Evolutionary conservation across 2,888 invertebrate genomes (phyloP).

Genomic region (Limnephilus marmoratus): DNA sequence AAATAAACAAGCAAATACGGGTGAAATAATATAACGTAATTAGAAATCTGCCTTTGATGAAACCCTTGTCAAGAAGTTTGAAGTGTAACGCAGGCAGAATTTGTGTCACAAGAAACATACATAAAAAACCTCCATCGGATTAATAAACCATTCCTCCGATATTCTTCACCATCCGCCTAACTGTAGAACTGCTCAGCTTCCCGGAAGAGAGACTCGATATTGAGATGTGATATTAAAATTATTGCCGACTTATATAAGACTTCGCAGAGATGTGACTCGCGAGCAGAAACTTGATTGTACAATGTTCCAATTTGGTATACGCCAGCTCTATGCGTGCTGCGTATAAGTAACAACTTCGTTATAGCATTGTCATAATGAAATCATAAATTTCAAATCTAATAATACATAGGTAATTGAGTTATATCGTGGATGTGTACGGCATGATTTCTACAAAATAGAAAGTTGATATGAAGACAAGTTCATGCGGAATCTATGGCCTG

Average conservation of each 20-base stretch:
- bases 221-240: constrained; percentile 22
- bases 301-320: not conserved
- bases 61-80: not conserved
- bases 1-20: too few relatives aligned
- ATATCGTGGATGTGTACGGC: not conserved
- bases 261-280: not conserved
- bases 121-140: not conserved
- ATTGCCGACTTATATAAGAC: constrained; percentile 5
- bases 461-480: not conserved
- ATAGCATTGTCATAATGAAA: not conserved
- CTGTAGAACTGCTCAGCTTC: constrained; percentile 18
- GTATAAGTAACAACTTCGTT: not conserved
- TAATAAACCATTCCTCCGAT: not conserved
- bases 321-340: not conserved
- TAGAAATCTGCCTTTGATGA: not conserved
- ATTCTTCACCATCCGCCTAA: not conserved
- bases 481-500: not conserved
- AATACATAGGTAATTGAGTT: not conserved
- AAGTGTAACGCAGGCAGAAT: not conserved
- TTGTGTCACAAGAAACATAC: not conserved
- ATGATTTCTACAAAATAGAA: not conserved
- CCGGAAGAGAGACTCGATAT: constrained; percentile 27
- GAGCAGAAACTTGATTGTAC: constrained; percentile 11
- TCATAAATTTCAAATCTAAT: not conserved
- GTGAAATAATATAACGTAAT: too few relatives aligned